Evolutionary conservation across 2,888 invertebrate species (phyloP).

Genomic region (Apoderus coryli): DNA sequence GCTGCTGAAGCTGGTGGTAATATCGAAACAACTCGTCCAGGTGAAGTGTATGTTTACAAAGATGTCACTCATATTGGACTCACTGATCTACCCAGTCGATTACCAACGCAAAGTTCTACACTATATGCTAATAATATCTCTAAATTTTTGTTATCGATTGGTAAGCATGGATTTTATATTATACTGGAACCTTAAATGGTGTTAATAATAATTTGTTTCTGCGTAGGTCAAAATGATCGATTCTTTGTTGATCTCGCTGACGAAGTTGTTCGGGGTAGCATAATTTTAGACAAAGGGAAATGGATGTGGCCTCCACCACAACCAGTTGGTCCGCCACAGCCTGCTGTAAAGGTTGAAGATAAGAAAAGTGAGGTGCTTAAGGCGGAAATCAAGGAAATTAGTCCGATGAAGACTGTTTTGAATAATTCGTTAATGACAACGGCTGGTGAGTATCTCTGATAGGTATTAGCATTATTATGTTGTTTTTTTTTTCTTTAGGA

Average conservation of each 20-base stretch:
- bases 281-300: slow-evolving; percentile 59
- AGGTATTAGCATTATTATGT: slow-evolving; percentile 1
- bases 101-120: slow-evolving; percentile 76
- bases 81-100: slow-evolving; percentile 69
- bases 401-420: slow-evolving; percentile 55
- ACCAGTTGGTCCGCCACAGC: slow-evolving; percentile 36
- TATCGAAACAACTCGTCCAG: slow-evolving; percentile 66
- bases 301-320: slow-evolving; percentile 71
- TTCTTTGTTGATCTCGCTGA: slow-evolving; percentile 69
- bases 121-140: slow-evolving; percentile 85
- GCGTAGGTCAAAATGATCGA: slow-evolving; percentile 59
- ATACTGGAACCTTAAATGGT: too few relatives aligned
- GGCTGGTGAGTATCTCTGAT: slow-evolving; percentile 36
- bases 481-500: slow-evolving; percentile 33
- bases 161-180: slow-evolving; percentile 33
- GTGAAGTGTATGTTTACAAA: slow-evolving; percentile 56
- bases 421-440: slow-evolving; percentile 54
- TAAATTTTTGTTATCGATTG: slow-evolving; percentile 69
- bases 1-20: slow-evolving; percentile 85
- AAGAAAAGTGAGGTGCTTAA: slow-evolving; percentile 20
- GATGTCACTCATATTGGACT: slow-evolving; percentile 75
- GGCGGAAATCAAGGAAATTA: slow-evolving; percentile 30
- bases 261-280: slow-evolving; percentile 74
- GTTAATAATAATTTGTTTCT: too few relatives aligned
- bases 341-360: slow-evolving; percentile 30